Evolutionary conservation across 2,888 invertebrate species (phyloP), one percentile per base, ranked within the genome.

Genomic region (Masnerella sp.): DNA sequence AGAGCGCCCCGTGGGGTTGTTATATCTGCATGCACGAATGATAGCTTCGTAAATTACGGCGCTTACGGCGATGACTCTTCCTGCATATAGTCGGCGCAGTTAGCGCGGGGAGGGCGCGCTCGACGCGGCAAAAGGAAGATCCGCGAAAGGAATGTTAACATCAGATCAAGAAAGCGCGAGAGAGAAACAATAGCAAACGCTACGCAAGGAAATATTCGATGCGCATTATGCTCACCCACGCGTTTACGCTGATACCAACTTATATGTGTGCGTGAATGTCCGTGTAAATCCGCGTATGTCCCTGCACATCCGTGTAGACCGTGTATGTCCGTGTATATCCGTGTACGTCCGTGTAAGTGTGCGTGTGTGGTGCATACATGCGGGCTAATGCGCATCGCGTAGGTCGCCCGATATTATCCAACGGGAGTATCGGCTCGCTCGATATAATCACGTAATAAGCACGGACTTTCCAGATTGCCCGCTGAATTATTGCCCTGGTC

Each of bases 31-130:
- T 85, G 82, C 80, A 79, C 79, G 83, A 81, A 85, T 83, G 84
- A 84, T 82, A 80, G 84, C 84, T 81, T 75, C 80, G 85, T 83
- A 84, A 86, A 84, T 86, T 86, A 83, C 83, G 80, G 76, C 80
- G 82, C 85, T 82, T 79, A 81, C 75, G 83, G 83, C 84, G 79
- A 81, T 80, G 83, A 81, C 78, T 81, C 81, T 79, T 74, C 74
- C 65, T 61, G 68, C 70, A 67, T 45, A 74, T 65, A 58, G 54
- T 17, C 54, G 47, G 17, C 49, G 56, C 73, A 59, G 68, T 69
- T 59, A 49, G 71, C 43, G 43, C 43, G 56, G 18, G 15, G 5
- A 5, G 32, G 52, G 40, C 25, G 52, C 42, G 12, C 40, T 2
- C 30, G 45, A 58, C 34, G 65, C 52, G 58, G 54, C 73, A 70